Conservation (phyloP, 1,140 invertebrate species). For the Asbolus verrucosus region DNA sequence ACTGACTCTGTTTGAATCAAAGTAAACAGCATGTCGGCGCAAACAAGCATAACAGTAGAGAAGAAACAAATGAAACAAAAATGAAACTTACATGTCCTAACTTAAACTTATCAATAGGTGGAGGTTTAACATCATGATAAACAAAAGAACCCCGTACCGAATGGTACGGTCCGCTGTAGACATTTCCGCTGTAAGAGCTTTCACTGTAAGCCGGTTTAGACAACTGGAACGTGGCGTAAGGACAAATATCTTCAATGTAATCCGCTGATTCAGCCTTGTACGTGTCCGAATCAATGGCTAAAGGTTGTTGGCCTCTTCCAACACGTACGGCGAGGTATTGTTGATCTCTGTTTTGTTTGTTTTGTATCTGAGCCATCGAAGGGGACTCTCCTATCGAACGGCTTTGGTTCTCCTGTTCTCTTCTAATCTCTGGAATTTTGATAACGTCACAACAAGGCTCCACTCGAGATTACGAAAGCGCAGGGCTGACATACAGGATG, state of each 20-base stretch:
- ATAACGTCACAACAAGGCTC: not conserved
- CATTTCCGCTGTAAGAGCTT: conserved; percentile 89
- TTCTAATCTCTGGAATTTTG: conserved; percentile 63
- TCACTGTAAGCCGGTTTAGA: conserved; percentile 88
- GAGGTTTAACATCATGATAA: conserved; percentile 83
- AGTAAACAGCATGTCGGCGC: conserved; percentile 8
- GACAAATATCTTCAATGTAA: conserved; percentile 91
- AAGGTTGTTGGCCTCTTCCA: conserved; percentile 59
- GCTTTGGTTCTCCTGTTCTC: conserved; percentile 63
- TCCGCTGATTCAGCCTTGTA: conserved; percentile 68
- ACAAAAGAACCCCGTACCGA: conserved; percentile 90
- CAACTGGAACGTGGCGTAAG: conserved; percentile 90
- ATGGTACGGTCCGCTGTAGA: conserved; percentile 86
- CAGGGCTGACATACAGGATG: too few species aligned
- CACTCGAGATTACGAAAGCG: too few species aligned
- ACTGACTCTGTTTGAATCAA: conserved; percentile 27
- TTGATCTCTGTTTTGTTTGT: conserved; percentile 80
- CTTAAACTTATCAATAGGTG: conserved; percentile 73
- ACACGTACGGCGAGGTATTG: conserved; percentile 75
- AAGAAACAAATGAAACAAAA: conserved; percentile 43
- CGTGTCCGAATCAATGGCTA: conserved; percentile 64
- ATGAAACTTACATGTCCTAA: conserved; percentile 68
- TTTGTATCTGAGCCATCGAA: conserved; percentile 79
- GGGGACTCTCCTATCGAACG: conserved; percentile 73
- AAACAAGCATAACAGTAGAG: conserved; percentile 16